phyloP scores from a whole-genome alignment of 2,113 vertebrate species.

The Pachycephala philippinensis region DNA sequence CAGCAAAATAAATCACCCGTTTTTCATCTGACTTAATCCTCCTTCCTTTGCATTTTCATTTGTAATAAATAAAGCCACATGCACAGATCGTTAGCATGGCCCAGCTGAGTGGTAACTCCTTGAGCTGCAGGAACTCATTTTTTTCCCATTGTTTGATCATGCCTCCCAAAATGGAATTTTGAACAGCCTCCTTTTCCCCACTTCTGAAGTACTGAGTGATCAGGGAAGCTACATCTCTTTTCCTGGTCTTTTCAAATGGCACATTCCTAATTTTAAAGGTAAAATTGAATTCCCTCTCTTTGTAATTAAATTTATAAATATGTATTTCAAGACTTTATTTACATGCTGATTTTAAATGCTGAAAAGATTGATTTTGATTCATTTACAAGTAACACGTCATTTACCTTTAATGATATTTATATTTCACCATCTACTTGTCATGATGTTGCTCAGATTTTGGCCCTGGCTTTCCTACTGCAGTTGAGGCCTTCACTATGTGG shows the following conservation, averaged over 20 bases:
- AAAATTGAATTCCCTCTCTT: background rate
- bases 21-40: background rate
- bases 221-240: background rate
- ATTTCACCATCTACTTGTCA: background rate
- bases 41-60: background rate
- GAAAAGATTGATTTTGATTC: background rate
- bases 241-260: background rate
- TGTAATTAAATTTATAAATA: background rate
- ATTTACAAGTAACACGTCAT: background rate
- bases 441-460: background rate
- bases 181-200: background rate
- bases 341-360: background rate
- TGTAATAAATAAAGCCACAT: background rate
- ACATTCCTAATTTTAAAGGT: background rate
- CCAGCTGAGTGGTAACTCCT: background rate
- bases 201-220: background rate
- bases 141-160: background rate
- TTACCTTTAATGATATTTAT: background rate
- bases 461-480: background rate
- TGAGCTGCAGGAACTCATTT: background rate
- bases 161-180: background rate
- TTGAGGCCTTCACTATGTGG: background rate
- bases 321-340: background rate
- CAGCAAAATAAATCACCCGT: background rate
- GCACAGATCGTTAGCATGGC: background rate